Base-by-base conservation (phyloP, 2,888 invertebrate species). In the Trachelus troglodyta region DNA sequence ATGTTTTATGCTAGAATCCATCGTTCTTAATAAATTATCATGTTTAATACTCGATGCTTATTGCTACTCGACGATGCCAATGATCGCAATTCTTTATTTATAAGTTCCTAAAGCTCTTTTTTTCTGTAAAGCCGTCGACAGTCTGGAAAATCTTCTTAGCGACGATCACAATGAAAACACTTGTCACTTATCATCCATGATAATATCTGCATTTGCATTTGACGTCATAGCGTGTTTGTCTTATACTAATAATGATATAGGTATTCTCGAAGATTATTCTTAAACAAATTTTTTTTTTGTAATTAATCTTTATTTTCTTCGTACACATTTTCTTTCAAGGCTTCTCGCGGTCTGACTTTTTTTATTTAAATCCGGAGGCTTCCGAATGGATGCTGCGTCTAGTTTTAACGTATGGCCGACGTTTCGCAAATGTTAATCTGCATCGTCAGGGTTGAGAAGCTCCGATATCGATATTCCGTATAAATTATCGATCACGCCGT, bases 1-100 rank as follows among this genome's bases (percentile, higher is more conserved):
- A 75, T 83, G 81, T 81, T 79, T 76, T 80, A 78, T 76, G 81
- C 56, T 75, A 80, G 23, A 77, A 83, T 81, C 81, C 82, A 84
- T 81, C 74, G 76, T 83, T 83, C 83, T 85, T 81, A 85, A 87
- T 86, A 87, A 88, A 88, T 83, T 85, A 80, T 84, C 83, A 81
- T 81, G 75, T 86, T 88, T 84, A 83, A 80, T 82, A 84, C 68
- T 71, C 76, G 34, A 30, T 9, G 23, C 0, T 2, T 56, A 23
- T 23, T 23, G 2, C 23, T 23, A 23, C 0, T 9, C 56, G 56
- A 23, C 9, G 9, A 56, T 23, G 9, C 1, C 9, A 9, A 56
- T 9, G 6, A 23, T 23, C 6, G 40, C 12, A 12, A 37, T 37
- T 37, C 37, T 1, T 40, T 40, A 23, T 40, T 40, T 23, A 1